Conservation (phyloP, 2,888 invertebrate genomes). For the Dexiosoma caninum region DNA sequence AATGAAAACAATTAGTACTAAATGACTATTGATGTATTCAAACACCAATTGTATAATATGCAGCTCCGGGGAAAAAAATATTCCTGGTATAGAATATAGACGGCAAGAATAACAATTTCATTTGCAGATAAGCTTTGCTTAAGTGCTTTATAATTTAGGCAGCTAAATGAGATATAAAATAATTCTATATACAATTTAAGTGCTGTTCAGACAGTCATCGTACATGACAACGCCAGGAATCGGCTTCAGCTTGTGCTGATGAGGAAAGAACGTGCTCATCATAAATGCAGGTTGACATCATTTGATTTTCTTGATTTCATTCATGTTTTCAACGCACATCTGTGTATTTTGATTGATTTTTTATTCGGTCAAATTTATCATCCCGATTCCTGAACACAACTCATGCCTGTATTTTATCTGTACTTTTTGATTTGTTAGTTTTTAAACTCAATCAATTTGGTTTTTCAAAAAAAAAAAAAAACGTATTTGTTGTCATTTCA, state of each 20-base stretch:
- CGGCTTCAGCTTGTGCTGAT: background rate
- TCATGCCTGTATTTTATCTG: background rate
- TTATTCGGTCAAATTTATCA: slow-evolving; percentile 9
- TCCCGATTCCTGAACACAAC: background rate
- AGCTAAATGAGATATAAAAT: too few relatives aligned
- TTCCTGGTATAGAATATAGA: too few relatives aligned
- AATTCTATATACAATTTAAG: too few relatives aligned
- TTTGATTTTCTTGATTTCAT: slow-evolving; percentile 59
- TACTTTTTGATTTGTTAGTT: slow-evolving; percentile 18
- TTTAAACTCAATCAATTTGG: slow-evolving; percentile 39
- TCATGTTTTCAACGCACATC: slow-evolving; percentile 59
- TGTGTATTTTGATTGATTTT: slow-evolving; percentile 48
- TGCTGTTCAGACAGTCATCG: background rate
- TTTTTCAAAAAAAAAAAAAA: slow-evolving; percentile 1
- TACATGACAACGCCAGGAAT: background rate
- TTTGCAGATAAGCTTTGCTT: too few relatives aligned
- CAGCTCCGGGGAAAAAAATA: too few relatives aligned
- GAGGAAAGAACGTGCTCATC: slow-evolving; percentile 43
- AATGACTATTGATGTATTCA: too few relatives aligned
- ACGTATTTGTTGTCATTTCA: background rate
- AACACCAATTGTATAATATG: too few relatives aligned
- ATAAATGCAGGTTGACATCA: slow-evolving; percentile 58
- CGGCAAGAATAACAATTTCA: too few relatives aligned
- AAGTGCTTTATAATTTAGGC: too few relatives aligned
- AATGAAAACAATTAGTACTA: too few relatives aligned